These are phyloP conservation scores for Watsonalla cultraria DNA, from an alignment of 2,888 invertebrate species.

Conservation along the genomic window DNA sequence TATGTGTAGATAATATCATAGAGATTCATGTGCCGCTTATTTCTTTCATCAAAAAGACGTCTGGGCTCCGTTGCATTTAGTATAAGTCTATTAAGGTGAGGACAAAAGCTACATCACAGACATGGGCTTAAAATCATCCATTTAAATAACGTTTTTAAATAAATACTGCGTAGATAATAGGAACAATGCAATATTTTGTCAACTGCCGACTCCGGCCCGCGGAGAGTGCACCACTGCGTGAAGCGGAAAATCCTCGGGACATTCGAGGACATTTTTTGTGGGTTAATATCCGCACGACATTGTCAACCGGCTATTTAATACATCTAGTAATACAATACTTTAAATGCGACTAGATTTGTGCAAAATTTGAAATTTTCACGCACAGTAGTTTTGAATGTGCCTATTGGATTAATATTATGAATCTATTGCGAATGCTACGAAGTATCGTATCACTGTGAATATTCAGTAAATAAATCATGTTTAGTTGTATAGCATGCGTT, in stretches of 20 bases:
- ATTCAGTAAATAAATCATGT: neutral
- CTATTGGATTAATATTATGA: slow-evolving; percentile 64
- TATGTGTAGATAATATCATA: slow-evolving; percentile 1
- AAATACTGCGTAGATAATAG: slow-evolving; percentile 76
- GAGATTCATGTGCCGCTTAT: slow-evolving; percentile 5
- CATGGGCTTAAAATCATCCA: slow-evolving; percentile 76
- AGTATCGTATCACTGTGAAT: slow-evolving; percentile 10
- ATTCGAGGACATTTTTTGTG: slow-evolving; percentile 77
- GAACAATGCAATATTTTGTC: slow-evolving; percentile 79
- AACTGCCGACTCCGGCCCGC: slow-evolving; percentile 71
- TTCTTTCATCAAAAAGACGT: slow-evolving; percentile 34
- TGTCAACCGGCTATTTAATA: slow-evolving; percentile 77
- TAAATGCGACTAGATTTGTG: slow-evolving; percentile 77
- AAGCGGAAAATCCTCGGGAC: slow-evolving; percentile 79
- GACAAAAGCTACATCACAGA: slow-evolving; percentile 67
- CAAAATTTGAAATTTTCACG: slow-evolving; percentile 76
- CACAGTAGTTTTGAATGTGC: slow-evolving; percentile 61
- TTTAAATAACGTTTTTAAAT: slow-evolving; percentile 79
- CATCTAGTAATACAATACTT: slow-evolving; percentile 76
- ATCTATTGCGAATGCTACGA: slow-evolving; percentile 22
- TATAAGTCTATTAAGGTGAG: slow-evolving; percentile 58
- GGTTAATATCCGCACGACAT: slow-evolving; percentile 78
- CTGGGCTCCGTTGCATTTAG: slow-evolving; percentile 33
- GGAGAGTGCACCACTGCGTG: slow-evolving; percentile 74
- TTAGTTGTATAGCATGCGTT: neutral